These are phyloP conservation scores for Dicroscelio sp. DNA, from an alignment of 2,888 invertebrate species.

Conservation along the genomic window DNA sequence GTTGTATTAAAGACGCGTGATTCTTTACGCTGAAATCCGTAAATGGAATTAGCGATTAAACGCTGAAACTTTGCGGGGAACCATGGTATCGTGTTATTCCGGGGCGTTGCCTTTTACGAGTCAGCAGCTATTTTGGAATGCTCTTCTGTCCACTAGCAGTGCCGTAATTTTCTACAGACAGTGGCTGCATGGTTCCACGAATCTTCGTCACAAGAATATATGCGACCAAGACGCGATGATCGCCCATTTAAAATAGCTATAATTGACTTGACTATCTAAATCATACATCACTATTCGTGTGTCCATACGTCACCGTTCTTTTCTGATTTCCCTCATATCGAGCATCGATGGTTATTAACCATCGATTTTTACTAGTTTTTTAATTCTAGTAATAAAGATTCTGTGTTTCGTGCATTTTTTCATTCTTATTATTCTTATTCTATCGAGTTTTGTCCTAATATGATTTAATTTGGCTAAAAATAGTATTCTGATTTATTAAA, in stretches of 20 bases:
- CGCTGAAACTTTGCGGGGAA: constrained; percentile 63
- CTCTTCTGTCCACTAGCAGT: constrained; percentile 78
- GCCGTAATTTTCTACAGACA: constrained; percentile 81
- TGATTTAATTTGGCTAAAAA: too few species aligned
- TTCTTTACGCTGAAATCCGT: too few species aligned
- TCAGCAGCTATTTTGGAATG: constrained; percentile 82
- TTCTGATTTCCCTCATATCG: too few species aligned
- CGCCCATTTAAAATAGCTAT: constrained; percentile 69
- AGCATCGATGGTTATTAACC: too few species aligned
- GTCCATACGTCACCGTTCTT: background rate
- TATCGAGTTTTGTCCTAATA: too few species aligned
- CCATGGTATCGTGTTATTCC: constrained; percentile 79
- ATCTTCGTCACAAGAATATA: constrained; percentile 78
- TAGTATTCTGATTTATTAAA: too few species aligned
- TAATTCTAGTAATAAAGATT: too few species aligned
- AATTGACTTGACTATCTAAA: constrained; percentile 60
- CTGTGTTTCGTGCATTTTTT: too few species aligned
- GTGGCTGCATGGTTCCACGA: constrained; percentile 82
- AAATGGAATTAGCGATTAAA: constrained; percentile 71
- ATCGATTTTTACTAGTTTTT: background rate
- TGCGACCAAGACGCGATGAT: constrained; percentile 79
- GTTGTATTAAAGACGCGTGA: too few species aligned
- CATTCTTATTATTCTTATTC: too few species aligned
- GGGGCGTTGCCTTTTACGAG: constrained; percentile 82
- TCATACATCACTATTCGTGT: constrained; percentile 41